Percentiles rank a stretch among this genome's conserved stretches.
These are phyloP conservation scores for Helarctos malayanus DNA, from an alignment of 2,797 vertebrate genomes.

Conservation along the genomic window DNA sequence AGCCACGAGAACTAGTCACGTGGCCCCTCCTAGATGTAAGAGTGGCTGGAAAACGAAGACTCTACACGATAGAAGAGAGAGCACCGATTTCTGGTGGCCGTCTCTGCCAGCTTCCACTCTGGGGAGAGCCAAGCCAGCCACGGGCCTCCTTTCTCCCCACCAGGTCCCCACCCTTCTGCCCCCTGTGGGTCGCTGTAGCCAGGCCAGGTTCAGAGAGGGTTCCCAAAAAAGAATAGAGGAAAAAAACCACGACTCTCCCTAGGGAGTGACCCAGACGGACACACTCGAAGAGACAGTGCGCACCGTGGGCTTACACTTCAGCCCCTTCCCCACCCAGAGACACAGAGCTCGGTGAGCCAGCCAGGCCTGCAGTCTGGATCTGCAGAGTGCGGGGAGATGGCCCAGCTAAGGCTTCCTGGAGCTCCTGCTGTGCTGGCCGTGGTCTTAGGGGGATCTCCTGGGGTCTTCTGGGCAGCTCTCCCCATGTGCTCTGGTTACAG, in stretches of 20 bases:
- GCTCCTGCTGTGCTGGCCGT: neutral
- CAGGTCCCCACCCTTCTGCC: neutral
- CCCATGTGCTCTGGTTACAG: neutral
- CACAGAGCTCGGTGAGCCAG: neutral
- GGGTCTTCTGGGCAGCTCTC: neutral
- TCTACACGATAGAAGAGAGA: neutral
- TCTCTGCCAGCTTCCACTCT: neutral
- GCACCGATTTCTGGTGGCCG: neutral
- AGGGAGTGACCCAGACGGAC: neutral
- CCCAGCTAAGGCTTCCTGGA: neutral
- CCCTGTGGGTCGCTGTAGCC: neutral
- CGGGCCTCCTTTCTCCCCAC: neutral
- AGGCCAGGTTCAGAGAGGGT: neutral
- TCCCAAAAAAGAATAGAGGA: neutral
- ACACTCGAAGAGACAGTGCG: neutral
- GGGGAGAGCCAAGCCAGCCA: neutral
- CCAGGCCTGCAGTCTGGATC: neutral
- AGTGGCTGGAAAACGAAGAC: neutral
- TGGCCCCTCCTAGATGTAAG: neutral
- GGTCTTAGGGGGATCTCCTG: neutral
- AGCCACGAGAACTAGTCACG: accelerated
- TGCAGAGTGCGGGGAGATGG: neutral
- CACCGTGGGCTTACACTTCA: neutral
- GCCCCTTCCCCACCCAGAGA: neutral
- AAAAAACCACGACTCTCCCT: neutral